phyloP scores from a whole-genome alignment of 2,113 vertebrate genomes.

The Psittacara wagleri region DNA sequence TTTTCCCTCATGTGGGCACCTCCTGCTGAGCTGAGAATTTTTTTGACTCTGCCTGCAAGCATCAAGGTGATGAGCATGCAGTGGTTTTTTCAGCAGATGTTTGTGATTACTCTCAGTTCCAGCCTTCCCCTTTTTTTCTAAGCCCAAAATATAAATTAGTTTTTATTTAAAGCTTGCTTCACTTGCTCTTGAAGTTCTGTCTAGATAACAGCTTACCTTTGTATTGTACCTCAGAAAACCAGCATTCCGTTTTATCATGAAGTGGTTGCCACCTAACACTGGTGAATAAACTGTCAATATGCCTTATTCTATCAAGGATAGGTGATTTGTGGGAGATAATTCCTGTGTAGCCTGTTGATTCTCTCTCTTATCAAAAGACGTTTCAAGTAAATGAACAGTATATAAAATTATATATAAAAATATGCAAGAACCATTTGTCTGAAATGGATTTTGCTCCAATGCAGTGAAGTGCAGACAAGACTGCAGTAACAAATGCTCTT shows the following conservation, averaged over 20 bases:
- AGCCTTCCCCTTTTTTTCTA: background rate
- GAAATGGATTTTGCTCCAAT: background rate
- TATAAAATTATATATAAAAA: background rate
- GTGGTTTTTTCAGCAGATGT: background rate
- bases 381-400: background rate
- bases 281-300: background rate
- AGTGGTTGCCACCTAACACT: background rate
- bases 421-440: background rate
- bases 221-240: background rate
- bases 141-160: background rate
- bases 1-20: background rate
- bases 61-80: background rate
- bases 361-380: background rate
- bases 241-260: background rate
- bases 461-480: background rate
- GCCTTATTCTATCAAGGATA: background rate
- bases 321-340: background rate
- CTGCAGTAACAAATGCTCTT: background rate
- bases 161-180: background rate
- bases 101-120: background rate
- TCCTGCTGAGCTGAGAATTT: background rate
- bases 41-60: background rate
- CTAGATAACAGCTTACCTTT: background rate
- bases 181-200: background rate
- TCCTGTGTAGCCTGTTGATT: background rate